Base-by-base conservation (phyloP, 64 coral and sea anemone genomes). In the Pachyseris speciosa region DNA sequence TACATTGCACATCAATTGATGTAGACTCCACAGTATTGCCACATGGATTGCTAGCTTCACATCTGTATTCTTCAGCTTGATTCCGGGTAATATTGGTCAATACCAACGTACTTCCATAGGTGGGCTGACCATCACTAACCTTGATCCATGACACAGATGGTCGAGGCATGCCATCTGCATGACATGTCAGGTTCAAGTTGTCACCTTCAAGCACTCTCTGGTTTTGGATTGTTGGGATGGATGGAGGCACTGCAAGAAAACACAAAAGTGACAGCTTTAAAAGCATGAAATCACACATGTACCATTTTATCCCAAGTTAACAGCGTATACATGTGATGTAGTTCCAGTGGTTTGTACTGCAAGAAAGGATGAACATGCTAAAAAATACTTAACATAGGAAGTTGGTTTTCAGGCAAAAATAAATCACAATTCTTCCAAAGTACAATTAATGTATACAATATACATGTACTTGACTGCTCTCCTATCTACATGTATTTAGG, bases 21-120 rank as follows among this genome's bases (percentile, higher is more conserved):
- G 48, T 16, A 2, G 8, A 51, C 27, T 52, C 1, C 8, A 7
- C 3, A 2, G 43, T 47, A 77, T 32, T 53, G 25, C 74, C 74
- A 53, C 74, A 77, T n/a, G 27, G 12, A 55, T 77, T 77, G 5
- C 22, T 77, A 11, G 74, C 74, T 6, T 77, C 48, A 34, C 74
- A 77, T 27, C 10, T 52, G 74, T 77, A 77, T 52, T 77, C 48
- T 53, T 47, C 74, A 52, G 1, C 28, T 32, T 77, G 11, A 52
- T 5, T 53, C 29, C 74, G 32, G 11, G 3, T 51, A 29, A 77
- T 55, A 15, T 77, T 52, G 0, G 5, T 53, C 1, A 77, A 6
- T 2, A 16, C 25, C 44, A 76, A 32, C 42, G 3, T 4, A 15
- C 2, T 30, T 16, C 29, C 13, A 79, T 37, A 37, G 16, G 13